Base-by-base conservation (phyloP, 2,888 invertebrate genomes). In the Bimastos eiseni region DNA sequence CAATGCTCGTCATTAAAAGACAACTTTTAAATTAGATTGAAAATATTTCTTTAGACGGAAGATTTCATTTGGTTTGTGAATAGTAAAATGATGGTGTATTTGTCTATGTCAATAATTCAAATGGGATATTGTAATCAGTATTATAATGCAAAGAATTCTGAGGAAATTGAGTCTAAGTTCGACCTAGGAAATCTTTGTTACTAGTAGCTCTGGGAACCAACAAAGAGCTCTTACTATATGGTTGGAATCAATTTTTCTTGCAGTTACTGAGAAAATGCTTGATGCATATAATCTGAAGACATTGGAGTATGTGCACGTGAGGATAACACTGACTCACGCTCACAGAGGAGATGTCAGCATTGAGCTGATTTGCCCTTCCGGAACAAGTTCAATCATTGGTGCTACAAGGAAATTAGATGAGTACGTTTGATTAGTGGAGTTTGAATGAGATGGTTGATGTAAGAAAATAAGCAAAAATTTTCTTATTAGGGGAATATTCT, bases 261-360 rank as follows among this genome's bases (percentile, higher is more conserved):
- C 92, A 94, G 95, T 94, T 34, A 92, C 93, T 41, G 91, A 93
- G 34, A 89, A 91, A 13, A 92, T 93, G 84, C 92, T 94, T 70
- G 92, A 92, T 49, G 93, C 93, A 30, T 94, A 93, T 91, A 93
- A 93, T 90, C 92, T 95, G 21, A 93, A 93, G 91, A 93, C 93
- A 30, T 92, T 95, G 91, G 95, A 95, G 93, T 93, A 94, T 89
- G 94, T 94, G 13, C 94, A 94, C 92, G 93, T 94, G 36, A 93
- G 93, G 15, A 92, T 95, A 90, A 94, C 94, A 38, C 89, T 95
- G 83, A 92, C 92, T 24, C 94, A 94, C 91, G 93, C 93, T n/a
- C 91, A 91, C 36, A 92, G 95, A 89, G 95, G 95, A 83, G 92
- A 93, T 83, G 92, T 95, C 13, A 93, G 93, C 33, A 93, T 95